These are phyloP conservation scores for Caenorhabditis briggsae DNA, from an alignment of 1,140 invertebrate genomes.

Conservation along the genomic window DNA sequence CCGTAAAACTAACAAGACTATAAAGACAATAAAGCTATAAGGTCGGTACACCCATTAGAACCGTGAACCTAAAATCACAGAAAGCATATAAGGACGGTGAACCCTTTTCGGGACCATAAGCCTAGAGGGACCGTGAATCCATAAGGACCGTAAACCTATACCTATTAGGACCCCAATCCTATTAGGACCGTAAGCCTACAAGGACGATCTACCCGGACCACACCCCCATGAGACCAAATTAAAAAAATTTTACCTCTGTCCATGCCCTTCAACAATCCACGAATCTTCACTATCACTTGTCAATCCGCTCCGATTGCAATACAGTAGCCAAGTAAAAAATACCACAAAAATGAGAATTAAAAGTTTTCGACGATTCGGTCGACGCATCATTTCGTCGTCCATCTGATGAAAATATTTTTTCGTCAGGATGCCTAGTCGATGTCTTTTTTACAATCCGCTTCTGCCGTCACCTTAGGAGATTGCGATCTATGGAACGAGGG, in stretches of 20 bases:
- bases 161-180: too few species aligned
- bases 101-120: too few species aligned
- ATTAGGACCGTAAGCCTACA: neutral
- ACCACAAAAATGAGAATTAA: neutral
- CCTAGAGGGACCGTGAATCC: too few species aligned
- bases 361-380: neutral
- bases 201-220: neutral
- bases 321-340: constrained; percentile 6
- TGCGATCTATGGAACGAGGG: constrained; percentile 1
- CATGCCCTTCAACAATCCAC: constrained; percentile 14
- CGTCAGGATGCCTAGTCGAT: neutral
- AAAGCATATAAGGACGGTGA: too few species aligned
- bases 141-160: too few species aligned
- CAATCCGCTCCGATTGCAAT: neutral
- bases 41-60: too few species aligned
- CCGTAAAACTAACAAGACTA: too few species aligned
- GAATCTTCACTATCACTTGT: constrained; percentile 17
- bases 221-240: neutral
- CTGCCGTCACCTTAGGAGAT: neutral
- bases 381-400: neutral
- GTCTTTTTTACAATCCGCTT: neutral
- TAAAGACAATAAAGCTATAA: too few species aligned
- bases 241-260: neutral
- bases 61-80: too few species aligned
- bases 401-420: constrained; percentile 4